Percentiles rank a stretch among this genome's conserved stretches.
Evolutionary conservation across 64 coral and sea anemone genomes (phyloP).

Genomic region (Porites australiensis): DNA sequence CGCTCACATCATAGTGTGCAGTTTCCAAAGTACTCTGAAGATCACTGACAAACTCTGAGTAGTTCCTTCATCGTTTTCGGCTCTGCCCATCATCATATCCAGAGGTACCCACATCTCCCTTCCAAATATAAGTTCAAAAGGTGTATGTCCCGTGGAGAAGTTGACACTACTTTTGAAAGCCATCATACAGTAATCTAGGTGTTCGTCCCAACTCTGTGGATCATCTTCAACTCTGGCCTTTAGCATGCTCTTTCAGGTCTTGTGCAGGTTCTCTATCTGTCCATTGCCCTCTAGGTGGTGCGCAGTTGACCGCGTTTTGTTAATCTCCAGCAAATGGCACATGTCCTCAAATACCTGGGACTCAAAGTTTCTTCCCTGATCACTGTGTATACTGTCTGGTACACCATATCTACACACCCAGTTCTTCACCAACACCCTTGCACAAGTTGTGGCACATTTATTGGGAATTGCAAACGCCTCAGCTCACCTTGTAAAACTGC

Average conservation of each 20-base stretch:
- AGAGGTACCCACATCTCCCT: slow-evolving; percentile 44
- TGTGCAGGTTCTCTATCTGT: slow-evolving; percentile 65
- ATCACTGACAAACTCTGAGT: too few species aligned
- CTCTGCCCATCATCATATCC: slow-evolving; percentile 53
- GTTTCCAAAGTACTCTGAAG: neutral
- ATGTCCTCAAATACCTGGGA: too few species aligned
- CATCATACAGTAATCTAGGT: slow-evolving; percentile 10
- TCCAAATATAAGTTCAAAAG: slow-evolving; percentile 7
- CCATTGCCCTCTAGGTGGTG: slow-evolving; percentile 74
- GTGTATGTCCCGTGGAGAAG: neutral
- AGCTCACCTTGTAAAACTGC: slow-evolving; percentile 32
- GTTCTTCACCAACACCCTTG: slow-evolving; percentile 60
- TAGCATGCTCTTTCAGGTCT: slow-evolving; percentile 20
- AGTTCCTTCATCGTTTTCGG: neutral
- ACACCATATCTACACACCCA: slow-evolving; percentile 69
- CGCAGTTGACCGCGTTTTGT: slow-evolving; percentile 66
- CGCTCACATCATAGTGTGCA: slow-evolving; percentile 50
- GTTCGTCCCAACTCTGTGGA: slow-evolving; percentile 23
- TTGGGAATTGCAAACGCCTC: slow-evolving; percentile 62
- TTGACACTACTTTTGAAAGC: neutral
- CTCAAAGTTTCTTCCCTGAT: slow-evolving; percentile 60
- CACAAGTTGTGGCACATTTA: too few species aligned
- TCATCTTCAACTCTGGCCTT: slow-evolving; percentile 53
- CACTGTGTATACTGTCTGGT: slow-evolving; percentile 68
- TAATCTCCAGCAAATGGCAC: slow-evolving; percentile 64